Percentiles rank a stretch among this genome's conserved stretches.
Evolutionary conservation across 2,113 vertebrate genomes (phyloP).

Genomic region (Phodopus roborovskii): DNA sequence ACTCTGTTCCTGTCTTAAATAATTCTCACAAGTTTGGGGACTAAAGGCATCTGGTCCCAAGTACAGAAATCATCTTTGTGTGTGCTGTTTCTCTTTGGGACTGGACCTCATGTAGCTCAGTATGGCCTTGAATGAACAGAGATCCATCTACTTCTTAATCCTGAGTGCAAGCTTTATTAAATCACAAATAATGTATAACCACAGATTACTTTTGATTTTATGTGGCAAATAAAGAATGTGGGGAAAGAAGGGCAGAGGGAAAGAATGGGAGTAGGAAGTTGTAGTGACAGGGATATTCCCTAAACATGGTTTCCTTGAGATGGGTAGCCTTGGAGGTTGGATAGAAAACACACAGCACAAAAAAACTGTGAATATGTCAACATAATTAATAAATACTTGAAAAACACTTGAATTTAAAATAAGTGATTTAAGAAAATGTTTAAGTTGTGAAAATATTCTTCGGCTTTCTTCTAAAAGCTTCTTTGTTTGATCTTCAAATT

Average conservation of each 20-base stretch:
- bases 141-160: too few relatives aligned
- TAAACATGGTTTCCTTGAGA: too few relatives aligned
- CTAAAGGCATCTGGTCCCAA: too few relatives aligned
- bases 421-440: neutral
- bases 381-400: neutral
- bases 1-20: too few relatives aligned
- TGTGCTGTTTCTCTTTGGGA: too few relatives aligned
- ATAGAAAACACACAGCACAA: neutral
- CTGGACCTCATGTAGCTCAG: too few relatives aligned
- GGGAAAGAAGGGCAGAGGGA: neutral
- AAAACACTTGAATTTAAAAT: neutral
- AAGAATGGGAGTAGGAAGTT: neutral
- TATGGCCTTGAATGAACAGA: too few relatives aligned
- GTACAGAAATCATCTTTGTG: too few relatives aligned
- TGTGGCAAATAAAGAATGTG: neutral
- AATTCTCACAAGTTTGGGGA: too few relatives aligned
- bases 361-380: neutral
- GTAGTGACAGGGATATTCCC: neutral
- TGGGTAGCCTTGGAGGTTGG: neutral
- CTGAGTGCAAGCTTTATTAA: too few relatives aligned
- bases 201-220: neutral
- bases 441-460: neutral
- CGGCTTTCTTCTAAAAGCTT: neutral
- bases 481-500: neutral
- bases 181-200: too few relatives aligned